These are phyloP conservation scores for Baronia brevicornis DNA, from an alignment of 2,888 invertebrate species.

Conservation along the genomic window DNA sequence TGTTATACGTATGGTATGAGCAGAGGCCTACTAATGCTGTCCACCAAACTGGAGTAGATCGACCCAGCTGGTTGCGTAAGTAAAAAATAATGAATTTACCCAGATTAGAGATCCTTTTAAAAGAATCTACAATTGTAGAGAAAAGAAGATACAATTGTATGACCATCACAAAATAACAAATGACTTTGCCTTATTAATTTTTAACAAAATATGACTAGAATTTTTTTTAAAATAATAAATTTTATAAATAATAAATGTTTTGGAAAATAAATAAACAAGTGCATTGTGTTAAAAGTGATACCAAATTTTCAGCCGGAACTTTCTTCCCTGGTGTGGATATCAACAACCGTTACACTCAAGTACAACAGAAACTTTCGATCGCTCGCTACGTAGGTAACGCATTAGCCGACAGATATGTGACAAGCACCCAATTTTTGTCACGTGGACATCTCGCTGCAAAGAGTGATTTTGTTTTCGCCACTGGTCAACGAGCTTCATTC, in stretches of 20 bases:
- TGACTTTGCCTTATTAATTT: constrained; percentile 17
- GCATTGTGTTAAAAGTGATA: background rate
- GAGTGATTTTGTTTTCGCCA: constrained; percentile 69
- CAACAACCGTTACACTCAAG: constrained; percentile 55
- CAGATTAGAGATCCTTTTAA: no score
- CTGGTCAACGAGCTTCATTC: constrained; percentile 71
- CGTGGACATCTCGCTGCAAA: constrained; percentile 74
- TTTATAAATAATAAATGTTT: no score
- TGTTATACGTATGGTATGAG: constrained; percentile 69
- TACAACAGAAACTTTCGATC: constrained; percentile 40
- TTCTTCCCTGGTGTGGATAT: constrained; percentile 63
- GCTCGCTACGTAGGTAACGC: constrained; percentile 39
- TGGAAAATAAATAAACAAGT: no score
- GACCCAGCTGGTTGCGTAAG: constrained; percentile 64
- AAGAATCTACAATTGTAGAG: no score
- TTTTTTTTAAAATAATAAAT: no score
- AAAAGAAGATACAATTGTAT: no score
- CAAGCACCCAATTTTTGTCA: constrained; percentile 51
- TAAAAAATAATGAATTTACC: no score
- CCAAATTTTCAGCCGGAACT: constrained; percentile 45
- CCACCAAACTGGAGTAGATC: constrained; percentile 58
- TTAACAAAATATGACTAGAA: constrained; percentile 1
- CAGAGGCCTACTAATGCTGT: constrained; percentile 60
- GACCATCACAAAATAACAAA: no score
- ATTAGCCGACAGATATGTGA: constrained; percentile 63